Evolutionary conservation across 2,797 vertebrate genomes (phyloP), one percentile per base, ranked within the genome.

Genomic region (Cyclura pinguis): DNA sequence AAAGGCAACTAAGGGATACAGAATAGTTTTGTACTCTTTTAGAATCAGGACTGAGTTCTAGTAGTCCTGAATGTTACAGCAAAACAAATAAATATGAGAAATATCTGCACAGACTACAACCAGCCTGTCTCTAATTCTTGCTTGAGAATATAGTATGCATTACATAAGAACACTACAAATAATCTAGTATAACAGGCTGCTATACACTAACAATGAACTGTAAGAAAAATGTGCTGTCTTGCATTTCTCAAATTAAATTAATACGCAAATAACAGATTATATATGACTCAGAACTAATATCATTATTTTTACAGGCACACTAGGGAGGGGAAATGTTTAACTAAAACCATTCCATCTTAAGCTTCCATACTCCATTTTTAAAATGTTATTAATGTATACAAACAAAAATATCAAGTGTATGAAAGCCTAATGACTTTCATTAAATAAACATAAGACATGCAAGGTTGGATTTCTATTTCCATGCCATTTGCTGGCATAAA

Each of bases 401-500:
- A 6, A 0, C 10, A 86, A 69, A 84, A 69, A 84, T 78, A 57
- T 78, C 10, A 84, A 0, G 14, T 80, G 50, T 0, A 29, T 73
- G 85, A 76, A 87, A 89, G 77, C 67, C 0, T 59, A 38, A 62
- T 2, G 6, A 67, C 78, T 88, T 32, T 27, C 32, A n/a, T 81
- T 88, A 3, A 14, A 81, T 81, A 59, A 78, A 74, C 91, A 42
- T 35, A 3, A 92, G 38, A 78, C 14, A 0, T 27, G 72, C 73
- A 52, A 64, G 12, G 57, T 20, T 22, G 22, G 35, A 86, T 42
- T 67, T 82, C 86, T 67, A 69, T 77, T 59, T 32, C 64, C 89
- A 84, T 88, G 74, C 84, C n/a, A 77, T 77, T 76, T 69, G 55
- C 50, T 88, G 50, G 35, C 35, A 77, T 88, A 81, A 50, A 93